A percentile compares a stretch with the other conserved stretches of the same genome.
Conservation (phyloP, 92 coral and sea anemone species). For the Metridium senile region DNA sequence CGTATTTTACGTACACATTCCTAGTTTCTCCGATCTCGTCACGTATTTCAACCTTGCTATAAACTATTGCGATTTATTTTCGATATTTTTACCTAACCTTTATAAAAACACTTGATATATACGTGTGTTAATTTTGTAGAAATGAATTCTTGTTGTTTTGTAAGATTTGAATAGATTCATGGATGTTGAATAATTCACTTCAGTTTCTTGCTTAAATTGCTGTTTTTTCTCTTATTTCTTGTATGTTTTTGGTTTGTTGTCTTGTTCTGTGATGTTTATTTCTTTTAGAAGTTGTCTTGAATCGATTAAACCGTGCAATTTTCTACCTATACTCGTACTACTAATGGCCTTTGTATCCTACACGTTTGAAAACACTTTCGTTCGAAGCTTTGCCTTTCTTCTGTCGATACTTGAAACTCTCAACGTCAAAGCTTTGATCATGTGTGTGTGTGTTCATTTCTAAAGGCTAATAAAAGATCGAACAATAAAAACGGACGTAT, state of each 20-base stretch:
- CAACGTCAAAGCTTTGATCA: neutral
- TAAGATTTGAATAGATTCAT: neutral
- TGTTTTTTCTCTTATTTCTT: neutral
- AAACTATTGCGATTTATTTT: neutral
- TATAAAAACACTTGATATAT: neutral
- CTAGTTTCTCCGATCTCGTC: constrained; percentile 1
- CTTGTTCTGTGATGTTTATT: neutral
- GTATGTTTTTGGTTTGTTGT: neutral
- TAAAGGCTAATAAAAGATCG: no score
- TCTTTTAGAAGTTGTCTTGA: neutral
- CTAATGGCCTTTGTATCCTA: neutral
- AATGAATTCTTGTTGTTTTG: neutral
- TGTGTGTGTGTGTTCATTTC: neutral
- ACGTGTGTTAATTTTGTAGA: neutral
- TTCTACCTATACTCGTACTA: neutral
- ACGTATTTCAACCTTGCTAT: constrained; percentile 9
- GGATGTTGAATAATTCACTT: constrained; percentile 12
- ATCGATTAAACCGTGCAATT: neutral
- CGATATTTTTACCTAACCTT: neutral
- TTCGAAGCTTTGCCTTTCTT: no score
- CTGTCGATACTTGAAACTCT: constrained; percentile 1
- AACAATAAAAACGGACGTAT: no score
- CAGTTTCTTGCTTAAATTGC: neutral
- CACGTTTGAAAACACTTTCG: no score
- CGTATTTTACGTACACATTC: constrained; percentile 4